Evolutionary conservation across 2,113 vertebrate genomes (phyloP).

Genomic region (Hyaena hyaena): DNA sequence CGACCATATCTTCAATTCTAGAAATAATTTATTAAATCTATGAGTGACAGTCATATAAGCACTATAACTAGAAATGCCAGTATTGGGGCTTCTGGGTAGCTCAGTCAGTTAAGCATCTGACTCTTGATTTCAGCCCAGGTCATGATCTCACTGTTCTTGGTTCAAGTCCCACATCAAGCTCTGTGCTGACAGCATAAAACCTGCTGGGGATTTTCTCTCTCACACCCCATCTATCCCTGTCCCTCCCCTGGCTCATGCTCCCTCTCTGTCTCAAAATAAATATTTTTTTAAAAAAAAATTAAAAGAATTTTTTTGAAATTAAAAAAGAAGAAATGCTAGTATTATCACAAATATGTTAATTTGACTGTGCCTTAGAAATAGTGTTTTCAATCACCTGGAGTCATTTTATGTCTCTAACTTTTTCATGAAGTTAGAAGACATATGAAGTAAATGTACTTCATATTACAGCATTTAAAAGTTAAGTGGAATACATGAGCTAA

Average conservation of each 20-base stretch:
- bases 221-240: background rate
- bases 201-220: background rate
- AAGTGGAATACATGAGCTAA: background rate
- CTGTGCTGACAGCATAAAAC: background rate
- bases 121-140: background rate
- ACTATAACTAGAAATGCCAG: background rate
- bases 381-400: background rate
- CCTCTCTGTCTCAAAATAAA: background rate
- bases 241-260: background rate
- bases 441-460: background rate
- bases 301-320: background rate
- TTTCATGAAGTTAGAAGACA: background rate
- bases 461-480: background rate
- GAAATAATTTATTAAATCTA: slow-evolving; percentile 5
- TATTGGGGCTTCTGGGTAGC: background rate
- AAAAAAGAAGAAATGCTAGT: background rate
- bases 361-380: background rate
- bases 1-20: background rate
- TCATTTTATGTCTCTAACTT: background rate
- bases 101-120: background rate
- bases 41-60: background rate
- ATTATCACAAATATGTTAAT: background rate
- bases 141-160: background rate
- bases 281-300: background rate
- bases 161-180: background rate